Base-by-base conservation (phyloP, 2,888 invertebrate genomes). In the Sphaerophoria rueppellii region DNA sequence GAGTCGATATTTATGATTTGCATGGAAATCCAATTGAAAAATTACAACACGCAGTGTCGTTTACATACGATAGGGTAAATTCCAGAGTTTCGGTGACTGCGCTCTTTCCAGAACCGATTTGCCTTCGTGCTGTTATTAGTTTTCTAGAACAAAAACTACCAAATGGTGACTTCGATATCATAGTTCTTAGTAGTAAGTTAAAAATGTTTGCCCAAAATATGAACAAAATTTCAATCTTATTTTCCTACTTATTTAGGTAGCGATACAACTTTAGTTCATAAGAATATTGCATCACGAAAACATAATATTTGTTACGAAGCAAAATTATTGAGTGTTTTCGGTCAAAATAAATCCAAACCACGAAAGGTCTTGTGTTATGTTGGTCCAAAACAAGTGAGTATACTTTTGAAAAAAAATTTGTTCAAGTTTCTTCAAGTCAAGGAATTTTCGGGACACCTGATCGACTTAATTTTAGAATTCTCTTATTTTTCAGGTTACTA, bases 131-230 rank as follows among this genome's bases (percentile, higher is more conserved):
- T 73, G 94, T 94, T 14, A 95, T 98, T 67, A 94, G 94, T 88
- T 96, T 96, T 90, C 94, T 95, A 75, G 95, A 95, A 58, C 93
- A 94, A 82, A 94, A 95, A 89, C 92, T 98, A 89, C 96, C 96
- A 88, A 97, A 98, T 90, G 98, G 98, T 37, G 96, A 97, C 91
- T 98, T 98, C 89, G 97, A 97, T 92, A 96, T 98, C 89, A 96
- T 98, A 89, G 98, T 98, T 57, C 94, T 98, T 71, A 96, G 96
- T 89, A 95, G 97, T 97, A 92, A 93, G 95, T 93, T 0, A 34
- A 9, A n/a, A n/a, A 37, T n/a, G 40, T 52, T 4, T 6, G 63
- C 40, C 0, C 37, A 5, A 16, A 11, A 40, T 12, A 11, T 37
- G 35, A 24, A 24, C 24, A 58, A 3, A 48, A 40, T 6, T 43